Conservation (phyloP, 2,888 invertebrate species). For the Microchrysa polita region DNA sequence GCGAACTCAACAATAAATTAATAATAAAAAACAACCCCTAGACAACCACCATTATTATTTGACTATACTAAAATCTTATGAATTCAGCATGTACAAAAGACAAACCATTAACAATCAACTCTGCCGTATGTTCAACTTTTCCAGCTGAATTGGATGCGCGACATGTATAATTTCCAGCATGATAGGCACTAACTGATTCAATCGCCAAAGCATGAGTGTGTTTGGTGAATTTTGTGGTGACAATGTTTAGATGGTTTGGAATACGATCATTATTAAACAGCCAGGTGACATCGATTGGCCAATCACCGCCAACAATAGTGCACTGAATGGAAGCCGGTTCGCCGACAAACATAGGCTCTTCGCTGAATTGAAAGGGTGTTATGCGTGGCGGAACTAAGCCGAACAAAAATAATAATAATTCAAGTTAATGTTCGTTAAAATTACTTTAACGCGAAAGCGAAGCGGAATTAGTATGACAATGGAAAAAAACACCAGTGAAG, state of each 20-base stretch:
- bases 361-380: slow-evolving; percentile 78
- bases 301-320: slow-evolving; percentile 66
- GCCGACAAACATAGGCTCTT: slow-evolving; percentile 77
- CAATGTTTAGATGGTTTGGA: slow-evolving; percentile 54
- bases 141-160: slow-evolving; percentile 70
- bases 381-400: slow-evolving; percentile 75
- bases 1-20: too few relatives aligned
- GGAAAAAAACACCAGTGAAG: too few relatives aligned
- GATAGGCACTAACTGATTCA: slow-evolving; percentile 70
- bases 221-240: slow-evolving; percentile 54
- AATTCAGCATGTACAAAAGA: slow-evolving; percentile 51
- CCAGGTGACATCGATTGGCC: slow-evolving; percentile 69
- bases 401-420: background rate
- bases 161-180: slow-evolving; percentile 72
- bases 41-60: too few relatives aligned
- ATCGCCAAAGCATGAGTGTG: slow-evolving; percentile 59
- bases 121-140: slow-evolving; percentile 65
- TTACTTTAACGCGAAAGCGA: background rate
- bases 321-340: slow-evolving; percentile 74
- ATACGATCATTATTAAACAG: slow-evolving; percentile 66
- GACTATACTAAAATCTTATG: too few relatives aligned
- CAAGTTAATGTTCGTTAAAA: background rate
- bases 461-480: too few relatives aligned
- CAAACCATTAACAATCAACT: slow-evolving; percentile 71
- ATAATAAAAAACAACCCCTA: too few relatives aligned